Base-by-base conservation (phyloP, 2,888 invertebrate genomes). In the Amphipoea lucens region DNA sequence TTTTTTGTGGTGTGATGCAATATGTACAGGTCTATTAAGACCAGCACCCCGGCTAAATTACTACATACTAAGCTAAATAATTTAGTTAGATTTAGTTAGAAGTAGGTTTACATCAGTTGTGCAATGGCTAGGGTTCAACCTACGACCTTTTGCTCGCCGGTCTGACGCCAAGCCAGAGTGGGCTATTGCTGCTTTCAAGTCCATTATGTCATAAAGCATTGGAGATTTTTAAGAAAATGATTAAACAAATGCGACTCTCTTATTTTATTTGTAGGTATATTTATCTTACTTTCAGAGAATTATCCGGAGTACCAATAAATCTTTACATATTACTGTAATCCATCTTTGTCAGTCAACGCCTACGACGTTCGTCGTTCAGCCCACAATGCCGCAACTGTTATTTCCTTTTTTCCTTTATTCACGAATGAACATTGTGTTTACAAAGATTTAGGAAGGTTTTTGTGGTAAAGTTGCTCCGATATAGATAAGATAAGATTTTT, bases 281-380 rank as follows among this genome's bases (percentile, higher is more conserved):
- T 66, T 62, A 83, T 85, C 74, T 85, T 83, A 74, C 87, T 79
- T 79, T 62, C 66, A 67, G 51, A 75, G 84, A 83, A 75, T 85
- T 79, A 85, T 75, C 74, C 84, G 29, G 72, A 87, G 77, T 75
- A 83, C 84, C 87, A 79, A 85, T 85, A 87, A 85, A 85, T 85
- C 85, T 79, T 79, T 73, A 79, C 79, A 79, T 85, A 85, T 87
- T 77, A 79, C 75, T 74, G 75, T 76, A 74, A 88, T 88, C 81
- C 76, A 74, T 88, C 88, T 89, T 87, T 85, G 83, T 89, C 88
- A 89, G 81, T 85, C 74, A 48, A 80, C 87, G 85, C 85, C 88
- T 85, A 89, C 85, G 66, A 79, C 60, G 68, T 74, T 78, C 85
- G 68, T 78, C 69, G 70, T 78, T 71, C 81, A 83, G 45, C 79